Percentiles rank a stretch among this genome's conserved stretches.
phyloP scores from a whole-genome alignment of 2,888 invertebrate genomes.

The Eupithecia dodoneata region DNA sequence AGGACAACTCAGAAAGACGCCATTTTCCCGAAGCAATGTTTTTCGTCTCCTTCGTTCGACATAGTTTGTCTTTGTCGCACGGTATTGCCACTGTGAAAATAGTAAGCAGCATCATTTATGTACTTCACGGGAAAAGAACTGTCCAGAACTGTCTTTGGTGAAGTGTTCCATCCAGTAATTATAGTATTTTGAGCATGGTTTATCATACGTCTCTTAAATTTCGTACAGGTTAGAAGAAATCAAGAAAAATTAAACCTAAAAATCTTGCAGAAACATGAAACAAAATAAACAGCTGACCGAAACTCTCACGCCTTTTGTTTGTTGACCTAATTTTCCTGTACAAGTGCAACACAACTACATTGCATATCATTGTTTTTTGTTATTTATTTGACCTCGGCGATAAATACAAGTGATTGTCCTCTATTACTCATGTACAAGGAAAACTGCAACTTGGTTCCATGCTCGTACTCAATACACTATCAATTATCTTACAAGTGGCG shows the following conservation, averaged over 20 bases:
- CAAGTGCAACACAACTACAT: neutral
- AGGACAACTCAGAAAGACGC: constrained; percentile 80
- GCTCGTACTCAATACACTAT: constrained; percentile 75
- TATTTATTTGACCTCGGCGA: constrained; percentile 30
- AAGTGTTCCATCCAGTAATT: neutral
- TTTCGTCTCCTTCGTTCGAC: constrained; percentile 42
- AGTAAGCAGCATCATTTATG: neutral
- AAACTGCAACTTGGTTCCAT: constrained; percentile 58
- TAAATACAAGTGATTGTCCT: constrained; percentile 43
- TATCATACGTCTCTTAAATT: constrained; percentile 3
- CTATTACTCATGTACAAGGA: constrained; percentile 40
- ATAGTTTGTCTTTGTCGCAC: neutral
- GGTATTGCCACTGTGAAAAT: constrained; percentile 24
- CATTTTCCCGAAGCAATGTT: constrained; percentile 62
- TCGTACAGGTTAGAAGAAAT: neutral
- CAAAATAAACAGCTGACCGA: constrained; percentile 39
- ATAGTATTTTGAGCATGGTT: constrained; percentile 1
- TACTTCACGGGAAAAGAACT: neutral
- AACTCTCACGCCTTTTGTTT: neutral
- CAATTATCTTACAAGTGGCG: constrained; percentile 70
- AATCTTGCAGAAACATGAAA: constrained; percentile 22
- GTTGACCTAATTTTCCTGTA: constrained; percentile 29
- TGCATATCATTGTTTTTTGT: constrained; percentile 14
- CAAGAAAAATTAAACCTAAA: neutral
- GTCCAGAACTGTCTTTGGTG: neutral